Evolutionary conservation across 2,113 vertebrate species (phyloP).

Genomic region (Sceloporus undulatus): DNA sequence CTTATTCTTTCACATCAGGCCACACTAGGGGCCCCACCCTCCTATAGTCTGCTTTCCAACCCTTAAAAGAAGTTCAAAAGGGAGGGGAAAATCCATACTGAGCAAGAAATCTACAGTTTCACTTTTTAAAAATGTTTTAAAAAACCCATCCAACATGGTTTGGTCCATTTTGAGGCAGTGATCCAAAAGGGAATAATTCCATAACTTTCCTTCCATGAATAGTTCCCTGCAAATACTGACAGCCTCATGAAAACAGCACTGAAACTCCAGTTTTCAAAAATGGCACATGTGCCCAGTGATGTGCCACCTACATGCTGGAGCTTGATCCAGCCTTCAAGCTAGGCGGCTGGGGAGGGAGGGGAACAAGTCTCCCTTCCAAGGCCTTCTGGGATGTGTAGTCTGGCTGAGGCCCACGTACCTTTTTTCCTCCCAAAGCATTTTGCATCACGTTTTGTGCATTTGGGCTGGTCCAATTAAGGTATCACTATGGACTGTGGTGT

Average conservation of each 20-base stretch:
- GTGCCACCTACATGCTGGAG: background rate
- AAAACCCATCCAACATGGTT: background rate
- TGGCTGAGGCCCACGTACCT: accelerated
- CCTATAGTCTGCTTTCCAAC: background rate
- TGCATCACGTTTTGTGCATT: too few relatives aligned
- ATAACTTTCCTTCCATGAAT: background rate
- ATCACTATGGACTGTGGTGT: too few relatives aligned
- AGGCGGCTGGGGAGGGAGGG: background rate
- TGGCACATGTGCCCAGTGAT: background rate
- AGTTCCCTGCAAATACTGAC: background rate
- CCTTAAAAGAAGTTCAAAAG: background rate
- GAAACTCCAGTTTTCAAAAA: background rate
- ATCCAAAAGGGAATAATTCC: background rate
- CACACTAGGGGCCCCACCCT: background rate
- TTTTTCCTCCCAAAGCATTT: too few relatives aligned
- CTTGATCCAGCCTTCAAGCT: background rate
- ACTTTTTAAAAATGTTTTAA: background rate
- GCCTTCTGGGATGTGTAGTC: constrained; percentile 23
- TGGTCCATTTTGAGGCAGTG: too few relatives aligned
- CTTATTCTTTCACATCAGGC: background rate
- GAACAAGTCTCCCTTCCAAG: background rate
- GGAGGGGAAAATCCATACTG: background rate
- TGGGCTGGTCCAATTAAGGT: too few relatives aligned
- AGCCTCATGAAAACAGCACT: background rate
- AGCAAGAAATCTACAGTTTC: background rate